Conservation (phyloP, 2,797 vertebrate genomes). For the Okamejei kenojei region DNA sequence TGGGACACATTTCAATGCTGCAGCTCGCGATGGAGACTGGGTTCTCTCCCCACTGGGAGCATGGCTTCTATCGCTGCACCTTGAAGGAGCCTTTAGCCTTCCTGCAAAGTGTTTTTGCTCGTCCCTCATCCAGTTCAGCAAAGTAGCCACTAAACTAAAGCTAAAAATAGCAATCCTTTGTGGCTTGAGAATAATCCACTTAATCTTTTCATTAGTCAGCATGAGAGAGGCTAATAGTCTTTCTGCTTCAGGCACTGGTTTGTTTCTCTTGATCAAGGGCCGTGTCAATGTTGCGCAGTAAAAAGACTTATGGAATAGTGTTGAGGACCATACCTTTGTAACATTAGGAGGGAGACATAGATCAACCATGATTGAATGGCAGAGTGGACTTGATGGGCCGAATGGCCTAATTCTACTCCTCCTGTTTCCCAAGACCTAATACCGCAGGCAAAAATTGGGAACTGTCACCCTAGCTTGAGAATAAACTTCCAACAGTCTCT, state of each 20-base stretch:
- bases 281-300: neutral
- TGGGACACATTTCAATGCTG: neutral
- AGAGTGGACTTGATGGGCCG: too few relatives aligned
- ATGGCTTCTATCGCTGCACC: constrained; percentile 60
- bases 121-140: neutral
- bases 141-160: neutral
- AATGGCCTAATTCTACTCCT: too few relatives aligned
- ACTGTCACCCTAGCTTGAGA: neutral
- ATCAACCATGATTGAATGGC: too few relatives aligned
- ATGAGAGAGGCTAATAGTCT: neutral
- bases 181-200: constrained; percentile 10
- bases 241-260: neutral
- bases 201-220: constrained; percentile 37
- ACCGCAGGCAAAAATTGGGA: neutral
- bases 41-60: constrained; percentile 49
- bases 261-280: neutral
- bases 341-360: too few relatives aligned
- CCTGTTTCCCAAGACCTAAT: too few relatives aligned
- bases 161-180: constrained; percentile 24
- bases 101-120: constrained; percentile 50
- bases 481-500: neutral
- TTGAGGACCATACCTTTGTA: neutral
- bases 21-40: neutral
- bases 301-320: neutral
- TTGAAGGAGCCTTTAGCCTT: constrained; percentile 61